phyloP scores from a whole-genome alignment of 2,888 invertebrate species.

The Lepidonotus clava region DNA sequence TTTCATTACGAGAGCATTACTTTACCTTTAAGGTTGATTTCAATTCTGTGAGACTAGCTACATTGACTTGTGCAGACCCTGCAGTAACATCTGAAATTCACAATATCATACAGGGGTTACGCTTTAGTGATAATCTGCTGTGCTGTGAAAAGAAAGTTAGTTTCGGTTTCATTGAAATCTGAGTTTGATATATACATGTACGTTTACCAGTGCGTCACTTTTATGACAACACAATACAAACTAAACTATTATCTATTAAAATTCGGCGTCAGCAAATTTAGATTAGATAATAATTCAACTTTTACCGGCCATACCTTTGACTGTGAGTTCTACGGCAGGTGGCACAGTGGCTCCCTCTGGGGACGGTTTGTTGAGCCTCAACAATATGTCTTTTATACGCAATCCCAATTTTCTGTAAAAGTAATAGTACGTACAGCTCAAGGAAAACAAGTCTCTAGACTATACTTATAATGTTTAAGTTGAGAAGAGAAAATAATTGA shows the following conservation, averaged over 20 bases:
- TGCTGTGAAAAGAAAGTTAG: too few species aligned
- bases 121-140: too few species aligned
- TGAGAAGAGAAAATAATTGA: too few species aligned
- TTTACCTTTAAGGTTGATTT: constrained; percentile 58
- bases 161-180: too few species aligned
- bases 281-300: background rate
- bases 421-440: too few species aligned
- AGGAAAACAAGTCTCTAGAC: too few species aligned
- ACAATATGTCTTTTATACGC: constrained; percentile 6
- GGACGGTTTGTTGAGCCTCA: constrained; percentile 2
- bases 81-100: constrained; percentile 73
- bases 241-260: background rate
- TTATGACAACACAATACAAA: background rate
- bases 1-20: too few species aligned
- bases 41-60: constrained; percentile 72
- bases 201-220: too few species aligned
- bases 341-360: background rate
- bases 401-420: constrained; percentile 2
- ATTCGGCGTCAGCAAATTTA: background rate
- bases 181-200: too few species aligned
- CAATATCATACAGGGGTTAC: too few species aligned
- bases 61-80: constrained; percentile 74
- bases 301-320: constrained; percentile 41
- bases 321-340: background rate
- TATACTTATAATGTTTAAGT: too few species aligned